Percentiles rank a stretch among this genome's conserved stretches.
Conservation (phyloP, 2,113 vertebrate species). For the Microtus pennsylvanicus region DNA sequence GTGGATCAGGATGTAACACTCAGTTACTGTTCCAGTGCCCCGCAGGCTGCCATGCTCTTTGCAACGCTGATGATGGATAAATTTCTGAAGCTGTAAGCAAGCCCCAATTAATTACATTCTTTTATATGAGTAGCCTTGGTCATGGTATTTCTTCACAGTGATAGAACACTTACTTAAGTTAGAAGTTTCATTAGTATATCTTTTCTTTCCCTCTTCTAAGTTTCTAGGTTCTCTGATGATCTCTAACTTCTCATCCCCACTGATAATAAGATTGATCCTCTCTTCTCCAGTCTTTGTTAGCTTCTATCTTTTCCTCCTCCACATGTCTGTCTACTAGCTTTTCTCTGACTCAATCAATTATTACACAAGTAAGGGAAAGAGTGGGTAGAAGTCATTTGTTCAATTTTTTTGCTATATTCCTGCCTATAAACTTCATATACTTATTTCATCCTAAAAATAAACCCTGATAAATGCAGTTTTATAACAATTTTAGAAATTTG, state of each 20-base stretch:
- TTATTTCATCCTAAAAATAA: not conserved
- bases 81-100: not conserved
- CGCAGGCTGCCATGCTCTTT: not conserved
- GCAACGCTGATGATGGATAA: not conserved
- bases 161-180: not conserved
- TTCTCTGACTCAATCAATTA: not conserved
- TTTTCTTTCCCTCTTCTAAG: not conserved
- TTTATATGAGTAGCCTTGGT: not conserved
- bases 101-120: not conserved
- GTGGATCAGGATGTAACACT: not conserved
- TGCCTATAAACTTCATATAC: not conserved
- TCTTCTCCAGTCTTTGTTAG: not conserved
- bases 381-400: not conserved
- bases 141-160: not conserved
- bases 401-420: not conserved
- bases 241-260: not conserved
- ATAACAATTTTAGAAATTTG: not conserved
- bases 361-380: not conserved
- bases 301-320: not conserved
- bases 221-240: not conserved
- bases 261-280: not conserved
- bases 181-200: not conserved
- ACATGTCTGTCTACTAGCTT: too few species aligned
- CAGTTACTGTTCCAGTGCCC: not conserved
- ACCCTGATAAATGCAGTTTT: too few species aligned